Evolutionary conservation across 2,888 invertebrate genomes (phyloP).

Genomic region (Macrophya annulata): DNA sequence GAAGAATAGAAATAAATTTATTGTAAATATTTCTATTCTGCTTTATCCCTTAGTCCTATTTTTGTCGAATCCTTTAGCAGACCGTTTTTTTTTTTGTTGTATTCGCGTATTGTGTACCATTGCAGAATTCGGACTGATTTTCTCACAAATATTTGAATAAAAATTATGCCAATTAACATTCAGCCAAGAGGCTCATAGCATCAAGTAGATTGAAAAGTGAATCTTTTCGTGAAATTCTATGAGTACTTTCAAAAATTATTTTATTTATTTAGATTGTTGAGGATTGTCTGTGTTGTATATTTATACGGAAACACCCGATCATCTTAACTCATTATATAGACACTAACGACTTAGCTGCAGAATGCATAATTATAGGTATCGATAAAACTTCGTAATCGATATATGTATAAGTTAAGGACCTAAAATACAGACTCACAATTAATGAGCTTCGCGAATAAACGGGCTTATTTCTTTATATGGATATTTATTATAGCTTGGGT

Average conservation of each 20-base stretch:
- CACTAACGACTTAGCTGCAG: not conserved
- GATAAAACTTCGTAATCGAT: not conserved
- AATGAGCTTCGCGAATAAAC: too few relatives aligned
- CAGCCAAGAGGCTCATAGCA: not conserved
- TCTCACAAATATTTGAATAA: not conserved
- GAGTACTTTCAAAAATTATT: not conserved
- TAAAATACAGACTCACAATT: too few relatives aligned
- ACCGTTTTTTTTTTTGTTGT: not conserved
- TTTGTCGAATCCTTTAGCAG: not conserved
- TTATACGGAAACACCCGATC: too few relatives aligned
- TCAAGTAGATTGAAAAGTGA: not conserved
- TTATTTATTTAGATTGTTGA: not conserved
- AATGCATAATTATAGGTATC: not conserved
- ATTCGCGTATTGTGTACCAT: not conserved
- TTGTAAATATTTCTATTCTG: slow-evolving; percentile 14
- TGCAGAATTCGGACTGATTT: slow-evolving; percentile 5
- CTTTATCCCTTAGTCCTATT: not conserved
- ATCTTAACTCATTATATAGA: not conserved
- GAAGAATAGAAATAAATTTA: slow-evolving; percentile 15
- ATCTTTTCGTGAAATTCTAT: not conserved
- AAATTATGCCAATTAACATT: not conserved
- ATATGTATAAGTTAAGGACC: too few relatives aligned
- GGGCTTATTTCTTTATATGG: too few relatives aligned
- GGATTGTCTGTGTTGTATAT: too few relatives aligned
- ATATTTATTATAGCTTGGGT: too few relatives aligned